These are phyloP conservation scores for Leucopsar rothschildi DNA, from an alignment of 2,113 vertebrate genomes.

Conservation along the genomic window DNA sequence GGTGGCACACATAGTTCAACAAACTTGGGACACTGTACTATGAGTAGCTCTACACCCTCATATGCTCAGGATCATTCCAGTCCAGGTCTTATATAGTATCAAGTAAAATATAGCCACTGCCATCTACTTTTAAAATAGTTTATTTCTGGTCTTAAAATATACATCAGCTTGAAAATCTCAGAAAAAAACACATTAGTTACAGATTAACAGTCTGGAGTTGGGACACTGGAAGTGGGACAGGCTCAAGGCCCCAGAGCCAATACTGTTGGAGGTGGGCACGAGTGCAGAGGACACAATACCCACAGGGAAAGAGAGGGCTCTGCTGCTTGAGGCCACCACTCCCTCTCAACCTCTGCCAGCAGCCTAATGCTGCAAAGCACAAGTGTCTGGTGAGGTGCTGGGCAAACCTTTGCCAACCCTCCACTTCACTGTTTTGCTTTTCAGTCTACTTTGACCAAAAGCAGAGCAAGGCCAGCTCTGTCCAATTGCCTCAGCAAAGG, in stretches of 20 bases:
- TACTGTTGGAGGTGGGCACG: not conserved
- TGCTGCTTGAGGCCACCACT: not conserved
- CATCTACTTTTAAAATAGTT: slow-evolving; percentile 90
- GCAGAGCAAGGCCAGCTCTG: not conserved
- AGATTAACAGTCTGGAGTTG: slow-evolving; percentile 87
- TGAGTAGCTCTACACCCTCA: not conserved
- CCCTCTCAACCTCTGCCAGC: not conserved
- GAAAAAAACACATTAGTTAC: slow-evolving; percentile 79
- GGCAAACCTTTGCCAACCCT: not conserved
- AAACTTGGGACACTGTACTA: not conserved
- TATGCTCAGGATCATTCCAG: rapidly evolving
- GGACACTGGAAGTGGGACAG: slow-evolving; percentile 7
- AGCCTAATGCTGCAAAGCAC: not conserved
- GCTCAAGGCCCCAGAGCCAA: slow-evolving; percentile 15
- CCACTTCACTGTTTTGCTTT: not conserved
- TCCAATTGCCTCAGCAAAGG: not conserved
- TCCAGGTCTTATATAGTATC: not conserved
- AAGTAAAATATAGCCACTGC: not conserved
- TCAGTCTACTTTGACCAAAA: not conserved
- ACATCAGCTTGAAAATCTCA: slow-evolving; percentile 86
- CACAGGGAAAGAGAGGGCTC: not conserved
- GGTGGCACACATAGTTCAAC: not conserved
- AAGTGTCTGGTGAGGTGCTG: not conserved
- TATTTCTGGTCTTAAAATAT: slow-evolving; percentile 96
- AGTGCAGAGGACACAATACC: not conserved